Conservation (phyloP, 2,888 invertebrate species). For the Apamea epomidion region DNA sequence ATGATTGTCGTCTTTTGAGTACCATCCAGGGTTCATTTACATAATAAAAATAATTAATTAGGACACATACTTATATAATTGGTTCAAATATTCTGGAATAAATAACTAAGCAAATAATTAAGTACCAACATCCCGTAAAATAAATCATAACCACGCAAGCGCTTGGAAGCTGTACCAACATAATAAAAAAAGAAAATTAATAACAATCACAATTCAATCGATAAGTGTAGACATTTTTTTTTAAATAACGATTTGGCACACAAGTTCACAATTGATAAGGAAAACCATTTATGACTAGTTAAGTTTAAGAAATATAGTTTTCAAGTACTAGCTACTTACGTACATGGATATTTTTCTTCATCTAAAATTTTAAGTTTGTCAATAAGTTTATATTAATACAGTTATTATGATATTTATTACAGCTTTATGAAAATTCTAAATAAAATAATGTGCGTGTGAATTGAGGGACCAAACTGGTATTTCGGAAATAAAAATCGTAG, state of each 20-base stretch:
- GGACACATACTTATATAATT: constrained; percentile 5
- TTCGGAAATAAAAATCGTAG: too few relatives aligned
- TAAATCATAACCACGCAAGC: constrained; percentile 9
- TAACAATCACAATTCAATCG: constrained; percentile 42
- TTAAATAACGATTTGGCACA: constrained; percentile 68
- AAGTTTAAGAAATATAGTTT: constrained; percentile 48
- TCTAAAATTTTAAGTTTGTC: constrained; percentile 13
- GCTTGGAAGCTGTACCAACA: constrained; percentile 19
- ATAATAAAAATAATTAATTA: neutral
- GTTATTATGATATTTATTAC: constrained; percentile 10
- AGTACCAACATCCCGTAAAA: constrained; percentile 29
- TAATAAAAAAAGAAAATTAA: constrained; percentile 10
- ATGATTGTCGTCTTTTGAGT: constrained; percentile 52
- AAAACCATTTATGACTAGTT: constrained; percentile 67
- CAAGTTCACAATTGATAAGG: constrained; percentile 59
- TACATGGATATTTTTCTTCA: constrained; percentile 34
- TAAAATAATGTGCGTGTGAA: too few relatives aligned
- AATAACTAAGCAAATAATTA: constrained; percentile 45
- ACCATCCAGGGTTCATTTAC: constrained; percentile 1
- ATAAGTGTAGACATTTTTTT: constrained; percentile 27
- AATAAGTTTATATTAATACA: constrained; percentile 8
- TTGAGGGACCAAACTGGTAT: too few relatives aligned
- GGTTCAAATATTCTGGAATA: constrained; percentile 22
- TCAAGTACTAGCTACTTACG: constrained; percentile 43
- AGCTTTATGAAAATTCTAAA: constrained; percentile 14